Evolutionary conservation across 1,140 invertebrate species (phyloP).

Genomic region (Cheumatopsyche charites): DNA sequence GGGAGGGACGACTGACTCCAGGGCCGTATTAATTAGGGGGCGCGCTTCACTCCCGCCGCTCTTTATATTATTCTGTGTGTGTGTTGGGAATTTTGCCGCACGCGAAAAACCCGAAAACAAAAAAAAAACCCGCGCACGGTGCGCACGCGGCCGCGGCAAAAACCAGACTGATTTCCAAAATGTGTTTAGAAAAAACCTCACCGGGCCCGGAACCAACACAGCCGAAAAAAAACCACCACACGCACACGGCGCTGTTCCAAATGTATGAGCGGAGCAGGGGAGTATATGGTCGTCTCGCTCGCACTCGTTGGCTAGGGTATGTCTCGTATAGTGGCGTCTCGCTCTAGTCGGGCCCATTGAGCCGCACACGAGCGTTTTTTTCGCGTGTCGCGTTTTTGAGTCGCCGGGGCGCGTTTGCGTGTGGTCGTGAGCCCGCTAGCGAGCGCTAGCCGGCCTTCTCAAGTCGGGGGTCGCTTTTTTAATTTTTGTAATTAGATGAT

Average conservation of each 20-base stretch:
- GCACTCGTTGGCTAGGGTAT: neutral
- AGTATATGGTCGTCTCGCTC: slow-evolving; percentile 15
- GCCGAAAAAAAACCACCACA: slow-evolving; percentile 10
- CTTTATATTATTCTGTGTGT: too few relatives aligned
- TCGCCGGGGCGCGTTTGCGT: neutral
- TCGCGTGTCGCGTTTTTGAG: slow-evolving; percentile 15
- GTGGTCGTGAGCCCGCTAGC: neutral
- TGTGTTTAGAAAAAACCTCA: slow-evolving; percentile 38
- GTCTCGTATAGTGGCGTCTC: neutral
- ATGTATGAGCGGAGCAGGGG: neutral
- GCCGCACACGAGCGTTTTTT: slow-evolving; percentile 33
- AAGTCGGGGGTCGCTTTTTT: slow-evolving; percentile 20
- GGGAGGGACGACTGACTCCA: neutral
- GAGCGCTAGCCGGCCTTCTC: slow-evolving; percentile 13
- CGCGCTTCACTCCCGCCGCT: too few relatives aligned
- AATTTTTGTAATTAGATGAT: neutral
- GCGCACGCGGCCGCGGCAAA: slow-evolving; percentile 35
- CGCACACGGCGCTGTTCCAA: neutral
- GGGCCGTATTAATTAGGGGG: too few relatives aligned
- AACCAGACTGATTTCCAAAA: slow-evolving; percentile 41
- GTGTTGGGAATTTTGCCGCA: too few relatives aligned
- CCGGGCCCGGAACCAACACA: slow-evolving; percentile 36
- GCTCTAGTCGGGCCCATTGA: slow-evolving; percentile 34
- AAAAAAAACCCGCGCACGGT: slow-evolving; percentile 1
- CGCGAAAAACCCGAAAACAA: too few relatives aligned